Evolutionary conservation across 2,113 vertebrate species (phyloP).

Genomic region (Phoenicopterus ruber): DNA sequence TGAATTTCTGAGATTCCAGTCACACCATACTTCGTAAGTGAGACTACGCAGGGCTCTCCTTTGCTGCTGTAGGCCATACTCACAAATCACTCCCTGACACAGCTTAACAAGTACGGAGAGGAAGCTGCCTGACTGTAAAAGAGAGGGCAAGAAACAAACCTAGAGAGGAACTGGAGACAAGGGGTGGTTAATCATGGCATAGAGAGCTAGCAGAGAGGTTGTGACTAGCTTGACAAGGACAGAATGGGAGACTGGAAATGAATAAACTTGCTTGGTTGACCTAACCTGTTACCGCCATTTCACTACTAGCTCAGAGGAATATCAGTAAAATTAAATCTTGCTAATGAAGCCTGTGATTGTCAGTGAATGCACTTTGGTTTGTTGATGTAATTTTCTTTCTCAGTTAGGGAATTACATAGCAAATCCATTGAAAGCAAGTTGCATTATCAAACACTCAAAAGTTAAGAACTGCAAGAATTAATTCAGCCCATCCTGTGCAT

Average conservation of each 20-base stretch:
- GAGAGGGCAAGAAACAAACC: neutral
- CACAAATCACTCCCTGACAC: neutral
- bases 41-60: neutral
- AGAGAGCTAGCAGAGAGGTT: neutral
- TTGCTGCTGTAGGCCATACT: neutral
- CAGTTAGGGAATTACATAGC: neutral
- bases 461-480: conserved; percentile 61
- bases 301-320: neutral
- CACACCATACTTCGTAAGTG: neutral
- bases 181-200: neutral
- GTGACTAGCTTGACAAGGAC: neutral
- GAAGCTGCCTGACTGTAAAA: neutral
- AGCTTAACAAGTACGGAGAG: neutral
- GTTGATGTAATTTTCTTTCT: neutral
- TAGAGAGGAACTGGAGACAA: neutral
- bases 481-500: conserved; percentile 41
- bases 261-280: neutral
- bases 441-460: conserved; percentile 6
- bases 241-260: neutral
- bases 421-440: neutral
- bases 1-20: neutral
- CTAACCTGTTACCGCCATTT: neutral
- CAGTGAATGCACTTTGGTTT: neutral
- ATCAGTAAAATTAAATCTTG: neutral
- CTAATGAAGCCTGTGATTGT: neutral